These are phyloP conservation scores for Danaus chrysippus DNA, from an alignment of 2,888 invertebrate genomes.

Conservation along the genomic window DNA sequence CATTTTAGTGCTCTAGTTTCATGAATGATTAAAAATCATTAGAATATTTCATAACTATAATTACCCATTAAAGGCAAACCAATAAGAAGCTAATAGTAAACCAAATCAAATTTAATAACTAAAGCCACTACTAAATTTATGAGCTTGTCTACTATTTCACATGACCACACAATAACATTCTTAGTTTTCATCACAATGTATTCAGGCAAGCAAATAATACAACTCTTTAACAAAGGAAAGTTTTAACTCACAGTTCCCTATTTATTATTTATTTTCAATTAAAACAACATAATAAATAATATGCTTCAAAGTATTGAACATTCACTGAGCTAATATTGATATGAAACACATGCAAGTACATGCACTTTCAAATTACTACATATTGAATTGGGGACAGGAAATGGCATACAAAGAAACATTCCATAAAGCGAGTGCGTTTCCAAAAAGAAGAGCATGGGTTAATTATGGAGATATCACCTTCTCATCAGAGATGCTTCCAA, in stretches of 20 bases:
- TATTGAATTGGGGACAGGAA: slow-evolving; percentile 58
- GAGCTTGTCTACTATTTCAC: no score
- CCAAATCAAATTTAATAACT: not conserved
- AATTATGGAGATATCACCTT: slow-evolving; percentile 65
- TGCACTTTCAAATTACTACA: slow-evolving; percentile 46
- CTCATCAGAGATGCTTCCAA: slow-evolving; percentile 72
- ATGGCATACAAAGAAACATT: slow-evolving; percentile 43
- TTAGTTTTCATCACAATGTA: no score
- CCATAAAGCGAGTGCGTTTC: slow-evolving; percentile 49
- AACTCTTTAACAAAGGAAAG: no score
- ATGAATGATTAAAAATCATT: not conserved
- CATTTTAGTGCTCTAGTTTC: not conserved
- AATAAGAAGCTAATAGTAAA: slow-evolving; percentile 1
- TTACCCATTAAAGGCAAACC: slow-evolving; percentile 1
- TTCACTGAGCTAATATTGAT: not conserved
- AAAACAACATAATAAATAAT: no score
- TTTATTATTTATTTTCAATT: no score
- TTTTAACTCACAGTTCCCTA: no score
- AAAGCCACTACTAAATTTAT: not conserved
- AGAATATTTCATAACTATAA: not conserved
- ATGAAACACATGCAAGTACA: slow-evolving; percentile 62
- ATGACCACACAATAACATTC: no score
- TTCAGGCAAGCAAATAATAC: no score
- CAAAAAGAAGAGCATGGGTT: slow-evolving; percentile 46
- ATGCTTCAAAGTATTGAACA: no score